These are phyloP conservation scores for Ephydatia muelleri DNA, from an alignment of 37 sponge, comb jelly and placozoan species.

Conservation along the genomic window DNA sequence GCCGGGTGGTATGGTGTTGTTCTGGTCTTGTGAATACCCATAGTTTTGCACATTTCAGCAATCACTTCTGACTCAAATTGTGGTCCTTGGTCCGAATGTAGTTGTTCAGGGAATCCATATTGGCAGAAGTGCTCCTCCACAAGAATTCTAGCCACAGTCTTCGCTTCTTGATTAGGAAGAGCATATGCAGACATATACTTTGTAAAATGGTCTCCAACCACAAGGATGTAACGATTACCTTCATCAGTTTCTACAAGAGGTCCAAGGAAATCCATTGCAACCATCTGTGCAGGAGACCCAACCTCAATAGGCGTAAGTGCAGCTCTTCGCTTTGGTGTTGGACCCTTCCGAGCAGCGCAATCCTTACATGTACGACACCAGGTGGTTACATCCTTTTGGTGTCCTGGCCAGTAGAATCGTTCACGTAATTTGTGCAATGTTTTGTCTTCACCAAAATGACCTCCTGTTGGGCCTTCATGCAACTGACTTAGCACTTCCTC, in stretches of 20 bases:
- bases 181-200: too few relatives aligned
- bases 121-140: neutral
- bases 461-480: neutral
- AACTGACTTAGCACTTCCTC: too few relatives aligned
- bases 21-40: too few relatives aligned
- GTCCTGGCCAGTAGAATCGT: constrained; percentile 2
- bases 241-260: too few relatives aligned
- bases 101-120: neutral
- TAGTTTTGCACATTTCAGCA: neutral
- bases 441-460: constrained; percentile 4
- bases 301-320: too few relatives aligned
- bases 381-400: neutral
- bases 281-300: too few relatives aligned
- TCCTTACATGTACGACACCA: constrained; percentile 5
- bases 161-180: neutral
- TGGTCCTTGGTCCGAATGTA: constrained; percentile 4
- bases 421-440: neutral
- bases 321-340: constrained; percentile 2
- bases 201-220: too few relatives aligned
- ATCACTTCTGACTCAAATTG: neutral
- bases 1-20: too few relatives aligned
- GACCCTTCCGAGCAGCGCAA: neutral
- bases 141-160: neutral
- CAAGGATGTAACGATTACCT: too few relatives aligned
- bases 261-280: too few relatives aligned